Base-by-base conservation (phyloP, 1,140 invertebrate genomes). In the Hylyphantes graminicola region DNA sequence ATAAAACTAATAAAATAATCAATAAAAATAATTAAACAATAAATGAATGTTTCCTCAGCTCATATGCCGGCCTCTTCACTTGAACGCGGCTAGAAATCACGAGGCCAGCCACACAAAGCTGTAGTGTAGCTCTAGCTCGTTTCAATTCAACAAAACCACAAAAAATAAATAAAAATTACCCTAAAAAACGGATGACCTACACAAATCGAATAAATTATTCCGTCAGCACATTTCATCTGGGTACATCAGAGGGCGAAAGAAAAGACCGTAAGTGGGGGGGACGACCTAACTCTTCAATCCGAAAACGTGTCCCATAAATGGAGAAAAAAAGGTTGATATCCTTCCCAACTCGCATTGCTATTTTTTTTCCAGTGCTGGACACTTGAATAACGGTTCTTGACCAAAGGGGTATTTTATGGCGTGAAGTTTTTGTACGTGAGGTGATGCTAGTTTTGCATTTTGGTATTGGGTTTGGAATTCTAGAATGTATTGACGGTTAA, bases 301-400 rank as follows among this genome's bases (percentile, higher is more conserved):
- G 17, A 50, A 70, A 80, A 80, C 77, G 65, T 80, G 77, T 80
- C 51, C 54, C 51, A 70, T 80, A 76, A 76, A 76, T 63, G 63
- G 74, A 50, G 48, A 57, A 63, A 63, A 74, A 76, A 76, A 76
- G 57, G 74, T 76, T 76, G 64, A 76, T 76, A 61, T 59, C 59
- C 59, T 53, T 59, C 73, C 53, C 61, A 61, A 53, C 15, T 74
- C 9, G 17, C 21, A 35, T 74, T 74, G 53, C 57, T 17, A 21
- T 74, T 55, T 57, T 64, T 75, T 61, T 64, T 51, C 13, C 13
- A 51, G 50, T 61, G n/a, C 57, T 17, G 74, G 74, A 76, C 59
- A 15, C 74, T 64, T 57, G 9, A 70, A 21, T 19, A 12, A n/a
- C n/a, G 57, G 63, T 12, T 65, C 74, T 76, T 76, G 74, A 64